These are phyloP conservation scores for Andrena hattorfiana DNA, from an alignment of 2,888 invertebrate genomes.

Conservation along the genomic window DNA sequence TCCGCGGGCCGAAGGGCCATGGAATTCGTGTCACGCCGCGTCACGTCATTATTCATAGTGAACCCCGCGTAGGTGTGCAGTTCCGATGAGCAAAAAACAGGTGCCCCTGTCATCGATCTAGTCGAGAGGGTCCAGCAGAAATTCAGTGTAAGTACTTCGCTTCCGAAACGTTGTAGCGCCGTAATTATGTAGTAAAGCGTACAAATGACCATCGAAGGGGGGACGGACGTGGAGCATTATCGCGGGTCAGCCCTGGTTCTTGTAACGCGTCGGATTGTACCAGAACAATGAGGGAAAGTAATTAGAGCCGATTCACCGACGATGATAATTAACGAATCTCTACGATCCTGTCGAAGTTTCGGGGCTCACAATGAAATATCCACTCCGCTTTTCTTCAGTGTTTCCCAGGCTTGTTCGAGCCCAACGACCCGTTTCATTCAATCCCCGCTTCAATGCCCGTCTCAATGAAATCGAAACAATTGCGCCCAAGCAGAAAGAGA, in stretches of 20 bases:
- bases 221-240: background rate
- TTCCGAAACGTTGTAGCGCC: background rate
- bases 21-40: conserved; percentile 34
- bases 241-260: conserved; percentile 25
- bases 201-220: background rate
- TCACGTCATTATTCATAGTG: conserved; percentile 41
- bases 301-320: conserved; percentile 43
- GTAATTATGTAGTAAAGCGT: conserved; percentile 13
- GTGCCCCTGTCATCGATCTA: too few species aligned
- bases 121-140: conserved; percentile 31
- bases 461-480: conserved; percentile 43
- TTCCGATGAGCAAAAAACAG: conserved; percentile 18
- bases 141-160: conserved; percentile 14
- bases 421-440: conserved; percentile 37
- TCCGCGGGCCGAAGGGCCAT: background rate
- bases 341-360: conserved; percentile 19
- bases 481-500: conserved; percentile 12
- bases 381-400: conserved; percentile 26
- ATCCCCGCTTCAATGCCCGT: conserved; percentile 15
- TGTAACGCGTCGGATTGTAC: conserved; percentile 25
- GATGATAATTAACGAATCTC: conserved; percentile 58
- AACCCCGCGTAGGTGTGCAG: background rate
- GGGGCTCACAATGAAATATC: conserved; percentile 41
- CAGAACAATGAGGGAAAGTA: conserved; percentile 38
- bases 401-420: conserved; percentile 36